phyloP scores from a whole-genome alignment of 2,797 vertebrate species.

The Numenius phaeopus region DNA sequence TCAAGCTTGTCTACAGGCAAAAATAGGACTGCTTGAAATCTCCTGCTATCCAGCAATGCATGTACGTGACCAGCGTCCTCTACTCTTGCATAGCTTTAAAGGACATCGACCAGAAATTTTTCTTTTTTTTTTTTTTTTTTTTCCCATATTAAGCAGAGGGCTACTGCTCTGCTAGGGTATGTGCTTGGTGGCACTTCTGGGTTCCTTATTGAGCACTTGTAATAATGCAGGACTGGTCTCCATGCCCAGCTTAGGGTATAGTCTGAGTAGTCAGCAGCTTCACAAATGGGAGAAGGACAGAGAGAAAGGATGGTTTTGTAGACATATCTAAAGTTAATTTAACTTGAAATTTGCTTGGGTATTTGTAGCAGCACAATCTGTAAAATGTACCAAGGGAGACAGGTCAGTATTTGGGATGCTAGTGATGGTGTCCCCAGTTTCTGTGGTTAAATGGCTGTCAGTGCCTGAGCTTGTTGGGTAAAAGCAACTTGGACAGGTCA shows the following conservation, averaged over 20 bases:
- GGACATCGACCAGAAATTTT: neutral
- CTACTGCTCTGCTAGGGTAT: neutral
- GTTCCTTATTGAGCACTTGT: neutral
- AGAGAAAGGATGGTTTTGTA: neutral
- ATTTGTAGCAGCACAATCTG: neutral
- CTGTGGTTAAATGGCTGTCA: neutral
- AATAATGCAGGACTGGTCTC: neutral
- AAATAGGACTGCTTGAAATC: neutral
- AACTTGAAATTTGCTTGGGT: neutral
- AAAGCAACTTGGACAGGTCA: neutral
- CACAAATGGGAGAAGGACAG: neutral
- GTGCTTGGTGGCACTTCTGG: neutral
- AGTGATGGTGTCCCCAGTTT: neutral
- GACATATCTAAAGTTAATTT: neutral
- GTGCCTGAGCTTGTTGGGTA: neutral
- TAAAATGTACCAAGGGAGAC: neutral
- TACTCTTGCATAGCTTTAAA: neutral
- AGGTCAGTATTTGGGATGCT: neutral
- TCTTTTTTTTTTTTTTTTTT: no score
- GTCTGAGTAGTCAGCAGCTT: neutral
- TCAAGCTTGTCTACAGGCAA: neutral
- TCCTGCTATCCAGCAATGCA: neutral
- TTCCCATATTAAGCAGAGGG: neutral
- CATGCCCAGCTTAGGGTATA: rapidly evolving
- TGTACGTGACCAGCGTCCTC: neutral